Conservation (phyloP, 1,140 invertebrate species). For the Drosophila pandora region DNA sequence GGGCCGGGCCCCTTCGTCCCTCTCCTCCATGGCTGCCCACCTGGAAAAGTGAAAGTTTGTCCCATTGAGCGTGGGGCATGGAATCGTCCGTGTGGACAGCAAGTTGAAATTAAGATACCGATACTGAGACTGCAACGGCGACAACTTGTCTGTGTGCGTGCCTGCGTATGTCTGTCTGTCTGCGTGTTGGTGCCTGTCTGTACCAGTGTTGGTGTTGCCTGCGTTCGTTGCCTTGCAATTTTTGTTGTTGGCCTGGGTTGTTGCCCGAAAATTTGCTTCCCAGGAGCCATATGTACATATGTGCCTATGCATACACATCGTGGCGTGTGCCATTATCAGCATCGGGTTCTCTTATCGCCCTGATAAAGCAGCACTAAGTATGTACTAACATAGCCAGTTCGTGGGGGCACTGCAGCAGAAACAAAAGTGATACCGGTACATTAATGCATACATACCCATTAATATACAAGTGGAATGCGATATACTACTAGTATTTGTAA, state of each 20-base stretch:
- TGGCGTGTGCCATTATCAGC: constrained; percentile 22
- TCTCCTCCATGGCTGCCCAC: background rate
- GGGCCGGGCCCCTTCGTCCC: background rate
- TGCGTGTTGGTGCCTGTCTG: constrained; percentile 16
- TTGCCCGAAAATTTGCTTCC: background rate
- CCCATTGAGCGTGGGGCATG: constrained; percentile 3
- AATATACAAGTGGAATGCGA: background rate
- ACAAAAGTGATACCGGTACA: constrained; percentile 33
- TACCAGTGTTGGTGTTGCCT: constrained; percentile 11
- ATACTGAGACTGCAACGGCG: constrained; percentile 44
- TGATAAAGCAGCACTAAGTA: constrained; percentile 26
- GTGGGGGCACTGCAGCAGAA: constrained; percentile 15
- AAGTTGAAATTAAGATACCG: constrained; percentile 26
- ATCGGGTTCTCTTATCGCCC: constrained; percentile 15
- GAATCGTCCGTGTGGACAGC: background rate
- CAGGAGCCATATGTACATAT: background rate
- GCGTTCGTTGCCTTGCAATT: constrained; percentile 40
- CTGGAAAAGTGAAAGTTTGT: constrained; percentile 69
- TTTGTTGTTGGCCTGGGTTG: background rate
- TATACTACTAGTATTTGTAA: constrained; percentile 1
- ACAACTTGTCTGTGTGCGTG: constrained; percentile 30
- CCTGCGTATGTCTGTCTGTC: background rate
- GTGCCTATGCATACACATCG: background rate
- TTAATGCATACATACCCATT: constrained; percentile 1
- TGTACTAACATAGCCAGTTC: constrained; percentile 1